phyloP scores from a whole-genome alignment of 2,888 invertebrate species.

The Limnephilus auricula region DNA sequence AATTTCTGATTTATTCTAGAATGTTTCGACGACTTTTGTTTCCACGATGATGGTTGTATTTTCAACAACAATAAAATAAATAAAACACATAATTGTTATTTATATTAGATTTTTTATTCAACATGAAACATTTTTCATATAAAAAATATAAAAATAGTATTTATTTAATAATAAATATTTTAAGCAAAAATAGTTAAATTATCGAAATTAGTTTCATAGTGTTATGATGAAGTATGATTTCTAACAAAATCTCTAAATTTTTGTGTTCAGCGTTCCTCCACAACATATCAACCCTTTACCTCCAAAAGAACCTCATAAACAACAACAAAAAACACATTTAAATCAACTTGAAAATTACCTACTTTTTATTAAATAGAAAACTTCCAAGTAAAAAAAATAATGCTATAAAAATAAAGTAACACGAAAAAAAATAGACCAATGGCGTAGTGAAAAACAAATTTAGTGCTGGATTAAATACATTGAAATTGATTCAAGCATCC shows the following conservation, averaged over 20 bases:
- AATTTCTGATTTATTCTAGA: background rate
- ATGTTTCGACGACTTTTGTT: background rate
- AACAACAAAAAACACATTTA: background rate
- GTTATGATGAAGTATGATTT: background rate
- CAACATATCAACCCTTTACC: background rate
- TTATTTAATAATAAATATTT: slow-evolving; percentile 14
- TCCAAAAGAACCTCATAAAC: background rate
- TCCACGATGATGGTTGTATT: background rate
- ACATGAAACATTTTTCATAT: slow-evolving; percentile 21
- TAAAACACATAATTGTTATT: slow-evolving; percentile 2
- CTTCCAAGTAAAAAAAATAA: background rate
- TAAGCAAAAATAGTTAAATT: background rate
- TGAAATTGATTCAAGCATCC: too few species aligned
- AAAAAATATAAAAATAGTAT: slow-evolving; percentile 14
- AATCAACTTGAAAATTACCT: background rate
- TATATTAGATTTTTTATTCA: slow-evolving; percentile 43
- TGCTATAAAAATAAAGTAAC: background rate
- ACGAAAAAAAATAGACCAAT: background rate
- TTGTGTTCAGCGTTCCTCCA: background rate
- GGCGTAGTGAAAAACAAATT: background rate
- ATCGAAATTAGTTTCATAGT: background rate
- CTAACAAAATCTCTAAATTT: background rate
- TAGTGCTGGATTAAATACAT: too few species aligned
- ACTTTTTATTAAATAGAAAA: background rate
- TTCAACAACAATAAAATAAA: background rate